Evolutionary conservation across 2,113 vertebrate genomes (phyloP), one percentile per base, ranked within the genome.

Genomic region (Notarius lentiginosus): DNA sequence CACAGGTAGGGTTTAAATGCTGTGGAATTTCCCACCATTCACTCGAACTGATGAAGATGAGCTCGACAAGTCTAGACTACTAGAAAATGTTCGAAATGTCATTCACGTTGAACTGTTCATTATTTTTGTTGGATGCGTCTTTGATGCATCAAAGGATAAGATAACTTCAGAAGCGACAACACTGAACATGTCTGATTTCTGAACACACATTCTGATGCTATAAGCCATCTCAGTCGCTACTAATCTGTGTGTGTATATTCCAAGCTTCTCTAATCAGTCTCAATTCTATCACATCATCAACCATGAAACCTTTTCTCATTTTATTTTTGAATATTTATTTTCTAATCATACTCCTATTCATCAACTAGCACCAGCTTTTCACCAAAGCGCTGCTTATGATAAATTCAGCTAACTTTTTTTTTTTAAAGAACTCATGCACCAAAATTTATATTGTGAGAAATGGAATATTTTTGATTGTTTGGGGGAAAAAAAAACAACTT

Each of bases 321-420:
- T 56, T 30, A 79, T 79, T 56, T 55, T 56, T n/a, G 7, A 73
- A 15, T 77, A 14, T 79, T 83, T 56, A 17, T 75, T 80, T 89
- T 63, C 63, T 79, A 72, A 83, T 55, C 80, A 55, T 61, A 11
- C 80, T 60, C 65, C 9, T 41, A 68, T 27, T 17, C 27, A 76
- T 81, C 87, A 87, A 84, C 76, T 58, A 60, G 27, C 58, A 75
- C 27, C 61, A 76, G 65, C 65, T 65, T 66, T 58, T 65, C 56
- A 84, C 79, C 41, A 80, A 30, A 49, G 61, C 34, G 41, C 56
- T 75, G 75, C 34, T 56, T 18, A 61, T 84, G 20, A 79, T 10
- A 20, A 51, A 68, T 66, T 79, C 51, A 51, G n/a, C 41, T 81
- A n/a, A 27, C 5, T 49, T 60, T 9, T 11, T n/a, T 27, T 47